phyloP scores from a whole-genome alignment of 2,113 vertebrate species.

The Climacteris rufus region DNA sequence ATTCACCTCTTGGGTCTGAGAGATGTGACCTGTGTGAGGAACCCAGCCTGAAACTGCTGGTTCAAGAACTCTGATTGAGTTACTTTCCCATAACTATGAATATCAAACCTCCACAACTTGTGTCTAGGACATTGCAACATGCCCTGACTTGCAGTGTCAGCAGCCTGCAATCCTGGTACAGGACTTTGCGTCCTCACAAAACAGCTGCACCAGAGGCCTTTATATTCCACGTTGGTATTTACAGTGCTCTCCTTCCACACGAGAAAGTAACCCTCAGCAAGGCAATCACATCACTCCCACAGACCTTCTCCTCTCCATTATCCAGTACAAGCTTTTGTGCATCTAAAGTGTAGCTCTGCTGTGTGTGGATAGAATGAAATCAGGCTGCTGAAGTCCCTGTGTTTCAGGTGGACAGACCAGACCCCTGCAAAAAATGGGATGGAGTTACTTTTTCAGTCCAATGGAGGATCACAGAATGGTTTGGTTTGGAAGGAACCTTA shows the following conservation, averaged over 20 bases:
- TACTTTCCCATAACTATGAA: conserved; percentile 22
- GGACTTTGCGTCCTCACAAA: neutral
- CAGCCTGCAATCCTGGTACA: neutral
- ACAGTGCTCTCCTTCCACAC: neutral
- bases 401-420: neutral
- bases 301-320: neutral
- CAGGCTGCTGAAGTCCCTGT: neutral
- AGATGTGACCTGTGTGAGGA: neutral
- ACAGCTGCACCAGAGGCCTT: neutral
- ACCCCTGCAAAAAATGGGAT: neutral
- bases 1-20: neutral
- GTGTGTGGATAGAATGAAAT: neutral
- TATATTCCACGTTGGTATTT: neutral
- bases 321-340: neutral
- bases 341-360: neutral
- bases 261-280: neutral
- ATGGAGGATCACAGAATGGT: neutral
- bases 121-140: conserved; percentile 18
- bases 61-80: conserved; percentile 31
- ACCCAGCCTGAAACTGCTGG: neutral
- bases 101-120: neutral
- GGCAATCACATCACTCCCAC: neutral
- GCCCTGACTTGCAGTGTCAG: conserved; percentile 9
- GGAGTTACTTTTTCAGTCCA: neutral
- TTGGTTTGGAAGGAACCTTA: neutral